These are phyloP conservation scores for Lepidotrigona ventralis DNA, from an alignment of 1,140 invertebrate genomes.

Conservation along the genomic window DNA sequence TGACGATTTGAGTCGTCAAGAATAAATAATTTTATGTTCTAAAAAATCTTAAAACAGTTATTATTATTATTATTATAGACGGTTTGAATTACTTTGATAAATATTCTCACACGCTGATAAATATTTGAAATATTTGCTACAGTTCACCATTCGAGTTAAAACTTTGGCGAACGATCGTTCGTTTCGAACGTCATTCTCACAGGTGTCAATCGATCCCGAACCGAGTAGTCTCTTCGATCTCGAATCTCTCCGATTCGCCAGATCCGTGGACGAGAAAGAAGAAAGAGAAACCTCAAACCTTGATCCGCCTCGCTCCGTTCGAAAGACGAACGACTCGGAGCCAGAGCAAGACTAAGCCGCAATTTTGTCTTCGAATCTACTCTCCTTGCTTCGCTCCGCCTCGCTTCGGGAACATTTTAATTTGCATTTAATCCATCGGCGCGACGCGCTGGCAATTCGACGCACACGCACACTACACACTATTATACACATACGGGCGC, in stretches of 20 bases:
- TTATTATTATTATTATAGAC: no score
- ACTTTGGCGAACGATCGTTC: no score
- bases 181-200: no score
- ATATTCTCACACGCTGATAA: no score
- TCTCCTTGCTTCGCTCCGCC: background rate
- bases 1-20: background rate
- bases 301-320: background rate
- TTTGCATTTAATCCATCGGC: constrained; percentile 45
- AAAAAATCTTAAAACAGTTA: no score
- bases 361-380: constrained; percentile 19
- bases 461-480: background rate
- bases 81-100: no score
- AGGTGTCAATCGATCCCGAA: no score
- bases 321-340: background rate
- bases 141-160: no score
- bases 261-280: background rate
- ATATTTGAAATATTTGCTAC: no score
- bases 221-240: background rate
- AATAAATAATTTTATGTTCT: background rate
- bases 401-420: constrained; percentile 36
- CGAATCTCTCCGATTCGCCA: no score
- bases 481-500: background rate
- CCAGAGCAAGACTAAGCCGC: background rate
- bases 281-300: background rate
- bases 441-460: background rate